Percentiles rank a stretch among this genome's conserved stretches.
These are phyloP conservation scores for Melanostigma gelatinosum DNA, from an alignment of 2,113 vertebrate genomes.

Conservation along the genomic window DNA sequence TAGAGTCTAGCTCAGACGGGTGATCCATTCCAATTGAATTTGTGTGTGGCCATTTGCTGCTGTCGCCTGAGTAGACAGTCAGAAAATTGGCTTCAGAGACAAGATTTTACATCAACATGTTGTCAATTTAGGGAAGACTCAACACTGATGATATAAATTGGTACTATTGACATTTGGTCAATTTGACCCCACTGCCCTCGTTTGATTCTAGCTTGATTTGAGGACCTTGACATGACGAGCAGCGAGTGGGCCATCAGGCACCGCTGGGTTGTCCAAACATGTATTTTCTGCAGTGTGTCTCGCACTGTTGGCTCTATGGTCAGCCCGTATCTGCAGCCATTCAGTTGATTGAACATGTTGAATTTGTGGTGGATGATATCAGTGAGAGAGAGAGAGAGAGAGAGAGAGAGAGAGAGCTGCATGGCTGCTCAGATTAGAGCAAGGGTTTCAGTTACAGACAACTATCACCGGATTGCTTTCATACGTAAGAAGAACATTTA, in stretches of 20 bases:
- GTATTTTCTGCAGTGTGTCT: background rate
- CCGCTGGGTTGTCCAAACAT: background rate
- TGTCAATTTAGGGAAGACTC: background rate
- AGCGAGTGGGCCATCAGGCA: background rate
- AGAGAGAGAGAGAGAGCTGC: background rate
- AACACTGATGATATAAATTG: conserved; percentile 1
- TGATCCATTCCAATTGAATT: conserved; percentile 24
- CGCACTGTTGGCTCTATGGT: background rate
- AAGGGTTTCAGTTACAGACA: background rate
- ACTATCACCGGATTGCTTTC: background rate
- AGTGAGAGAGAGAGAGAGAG: background rate
- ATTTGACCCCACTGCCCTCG: background rate
- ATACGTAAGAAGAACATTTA: background rate
- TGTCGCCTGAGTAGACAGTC: background rate
- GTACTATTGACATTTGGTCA: background rate
- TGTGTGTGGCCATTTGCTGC: background rate
- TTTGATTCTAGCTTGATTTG: background rate
- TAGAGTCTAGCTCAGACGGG: conserved; percentile 9
- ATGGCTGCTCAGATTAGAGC: background rate
- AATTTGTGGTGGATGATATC: conserved; percentile 1
- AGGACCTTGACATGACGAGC: background rate
- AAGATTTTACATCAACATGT: background rate
- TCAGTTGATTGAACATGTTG: conserved; percentile 18
- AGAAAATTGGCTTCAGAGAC: background rate
- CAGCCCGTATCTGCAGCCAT: conserved; percentile 14